phyloP scores from a whole-genome alignment of 2,888 invertebrate genomes.

The Empis livida region DNA sequence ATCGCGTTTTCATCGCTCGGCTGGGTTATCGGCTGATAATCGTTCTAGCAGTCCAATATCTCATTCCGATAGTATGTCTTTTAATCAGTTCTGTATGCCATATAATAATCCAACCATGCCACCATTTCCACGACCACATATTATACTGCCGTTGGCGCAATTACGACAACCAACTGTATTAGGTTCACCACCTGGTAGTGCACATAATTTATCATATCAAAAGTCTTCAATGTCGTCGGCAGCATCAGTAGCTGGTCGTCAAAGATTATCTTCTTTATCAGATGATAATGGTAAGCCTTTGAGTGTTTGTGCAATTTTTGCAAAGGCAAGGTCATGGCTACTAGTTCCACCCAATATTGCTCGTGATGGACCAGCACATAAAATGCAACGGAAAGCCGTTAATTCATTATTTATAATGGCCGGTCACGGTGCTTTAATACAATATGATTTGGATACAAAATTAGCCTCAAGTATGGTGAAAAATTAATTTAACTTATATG shows the following conservation, averaged over 20 bases:
- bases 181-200: slow-evolving; percentile 27
- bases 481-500: neutral
- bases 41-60: slow-evolving; percentile 56
- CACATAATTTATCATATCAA: slow-evolving; percentile 14
- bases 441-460: slow-evolving; percentile 76
- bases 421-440: slow-evolving; percentile 73
- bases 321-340: slow-evolving; percentile 62
- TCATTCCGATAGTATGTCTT: slow-evolving; percentile 33
- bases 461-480: slow-evolving; percentile 36
- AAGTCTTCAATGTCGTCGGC: neutral
- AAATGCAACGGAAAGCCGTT: slow-evolving; percentile 44
- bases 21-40: slow-evolving; percentile 65
- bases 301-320: slow-evolving; percentile 67
- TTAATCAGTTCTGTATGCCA: slow-evolving; percentile 40
- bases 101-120: slow-evolving; percentile 82
- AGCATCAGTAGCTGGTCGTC: slow-evolving; percentile 37
- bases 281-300: slow-evolving; percentile 56
- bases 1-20: slow-evolving; percentile 91
- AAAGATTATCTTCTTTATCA: slow-evolving; percentile 56
- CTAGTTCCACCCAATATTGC: slow-evolving; percentile 37
- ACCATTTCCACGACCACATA: slow-evolving; percentile 77
- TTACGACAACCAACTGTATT: slow-evolving; percentile 52
- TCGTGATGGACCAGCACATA: slow-evolving; percentile 31
- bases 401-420: slow-evolving; percentile 86
- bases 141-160: slow-evolving; percentile 71